Conservation (phyloP, 2,113 vertebrate species). For the Pao palembangensis region DNA sequence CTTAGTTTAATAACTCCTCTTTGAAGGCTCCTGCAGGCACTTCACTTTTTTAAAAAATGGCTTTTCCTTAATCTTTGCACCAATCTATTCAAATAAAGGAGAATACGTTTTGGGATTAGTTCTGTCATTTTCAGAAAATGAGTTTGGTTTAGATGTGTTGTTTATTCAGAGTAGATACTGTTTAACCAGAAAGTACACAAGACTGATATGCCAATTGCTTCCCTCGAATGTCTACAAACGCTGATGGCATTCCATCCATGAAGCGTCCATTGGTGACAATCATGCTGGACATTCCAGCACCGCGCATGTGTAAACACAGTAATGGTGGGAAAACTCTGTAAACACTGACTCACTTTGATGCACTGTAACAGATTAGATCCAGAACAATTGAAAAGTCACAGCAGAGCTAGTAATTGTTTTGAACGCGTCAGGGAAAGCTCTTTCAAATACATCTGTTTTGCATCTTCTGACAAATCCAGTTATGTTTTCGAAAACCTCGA, state of each 20-base stretch:
- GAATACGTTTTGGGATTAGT: too few relatives aligned
- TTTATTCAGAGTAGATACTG: too few relatives aligned
- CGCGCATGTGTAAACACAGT: constrained; percentile 11
- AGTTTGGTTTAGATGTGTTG: too few relatives aligned
- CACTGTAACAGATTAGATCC: neutral
- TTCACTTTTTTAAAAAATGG: neutral
- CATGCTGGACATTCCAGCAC: constrained; percentile 28
- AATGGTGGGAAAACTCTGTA: constrained; percentile 7
- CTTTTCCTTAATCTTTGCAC: too few relatives aligned
- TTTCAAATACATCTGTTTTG: neutral
- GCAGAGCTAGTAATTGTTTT: too few relatives aligned
- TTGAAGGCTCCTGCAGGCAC: neutral
- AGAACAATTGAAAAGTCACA: too few relatives aligned
- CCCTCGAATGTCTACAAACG: constrained; percentile 5
- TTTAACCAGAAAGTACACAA: neutral
- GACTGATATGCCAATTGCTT: neutral
- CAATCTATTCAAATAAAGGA: too few relatives aligned
- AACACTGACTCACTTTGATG: neutral
- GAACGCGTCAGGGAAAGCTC: neutral
- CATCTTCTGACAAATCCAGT: neutral
- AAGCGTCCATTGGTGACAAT: constrained; percentile 5
- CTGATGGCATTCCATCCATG: constrained; percentile 21
- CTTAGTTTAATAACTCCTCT: neutral
- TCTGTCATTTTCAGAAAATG: too few relatives aligned
- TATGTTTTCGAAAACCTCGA: neutral